phyloP scores from a whole-genome alignment of 2,888 invertebrate species.

The Standfussiana lucernea region DNA sequence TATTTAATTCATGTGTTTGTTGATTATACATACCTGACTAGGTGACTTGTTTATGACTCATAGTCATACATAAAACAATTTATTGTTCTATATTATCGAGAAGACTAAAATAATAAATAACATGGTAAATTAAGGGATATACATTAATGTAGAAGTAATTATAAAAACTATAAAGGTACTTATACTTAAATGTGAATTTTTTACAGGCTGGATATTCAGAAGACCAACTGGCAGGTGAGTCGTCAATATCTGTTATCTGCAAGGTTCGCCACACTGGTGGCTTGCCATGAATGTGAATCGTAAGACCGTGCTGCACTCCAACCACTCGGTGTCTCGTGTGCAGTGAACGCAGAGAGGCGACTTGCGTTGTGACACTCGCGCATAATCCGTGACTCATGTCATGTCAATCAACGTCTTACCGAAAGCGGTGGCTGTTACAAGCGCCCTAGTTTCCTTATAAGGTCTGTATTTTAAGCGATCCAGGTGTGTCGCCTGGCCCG shows the following conservation, averaged over 20 bases:
- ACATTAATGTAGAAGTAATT: neutral
- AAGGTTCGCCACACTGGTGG: conserved; percentile 2
- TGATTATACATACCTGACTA: conserved; percentile 17
- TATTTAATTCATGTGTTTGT: conserved; percentile 22
- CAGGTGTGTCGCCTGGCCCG: conserved; percentile 74
- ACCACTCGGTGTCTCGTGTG: conserved; percentile 9
- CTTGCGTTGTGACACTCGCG: conserved; percentile 65
- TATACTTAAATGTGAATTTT: conserved; percentile 24
- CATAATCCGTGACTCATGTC: conserved; percentile 83
- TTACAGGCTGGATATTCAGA: conserved; percentile 96
- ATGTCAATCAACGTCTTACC: conserved; percentile 88
- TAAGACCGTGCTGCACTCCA: conserved; percentile 10
- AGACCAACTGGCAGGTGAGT: conserved; percentile 98
- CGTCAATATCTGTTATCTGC: conserved; percentile 58
- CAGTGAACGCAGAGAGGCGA: conserved; percentile 46
- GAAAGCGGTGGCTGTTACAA: conserved; percentile 86
- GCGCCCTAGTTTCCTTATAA: conserved; percentile 91
- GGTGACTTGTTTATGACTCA: conserved; percentile 36
- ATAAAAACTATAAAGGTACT: neutral
- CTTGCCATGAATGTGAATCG: conserved; percentile 14
- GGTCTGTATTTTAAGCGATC: conserved; percentile 90
- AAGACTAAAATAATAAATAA: conserved; percentile 20
- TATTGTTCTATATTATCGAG: neutral
- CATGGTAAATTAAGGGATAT: conserved; percentile 29
- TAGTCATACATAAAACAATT: neutral